Base-by-base conservation (phyloP, 53 echinoderm and acorn worm species). In the Holothuria scabra region DNA sequence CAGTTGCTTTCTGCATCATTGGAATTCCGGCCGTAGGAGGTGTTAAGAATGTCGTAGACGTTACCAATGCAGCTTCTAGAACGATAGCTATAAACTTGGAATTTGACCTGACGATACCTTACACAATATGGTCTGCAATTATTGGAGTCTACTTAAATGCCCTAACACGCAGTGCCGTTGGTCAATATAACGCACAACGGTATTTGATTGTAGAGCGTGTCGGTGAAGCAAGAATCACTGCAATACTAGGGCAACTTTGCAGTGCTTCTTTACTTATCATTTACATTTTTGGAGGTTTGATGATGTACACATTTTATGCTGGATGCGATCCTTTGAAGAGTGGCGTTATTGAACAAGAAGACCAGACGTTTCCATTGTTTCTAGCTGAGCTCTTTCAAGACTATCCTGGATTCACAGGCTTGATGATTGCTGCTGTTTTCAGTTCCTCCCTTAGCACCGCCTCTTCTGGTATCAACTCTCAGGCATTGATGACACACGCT, bases 361-460 rank as follows among this genome's bases (percentile, higher is more conserved):
- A 65, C 28, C 65, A 65, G 31, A 28, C 28, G 18, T 71, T 71
- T 44, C 71, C 71, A 4, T 44, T 71, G 0, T 71, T n/a, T n/a
- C 26, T 71, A 2, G 41, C 46, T 18, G 71, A 71, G 4, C 1
- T 41, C 11, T 71, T 71, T 14, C 41, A 21, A 1, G 52, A 52
- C 11, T 71, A 71, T 44, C 71, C 44, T 38, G 71, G 71, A 14
- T 12, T 71, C 11, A 44, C 24, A 7, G 71, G 71, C n/a, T 21
- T 71, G 12, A 71, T 71, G 71, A 23, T 71, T 8, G 41, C 44
- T 26, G 48, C 71, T 9, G 44, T 26, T 19, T 71, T 71, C 71
- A 71, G 71, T 21, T 71, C 71, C 24, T 38, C 71, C 24, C 71
- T 71, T 48, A 71, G 71, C 26, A 71, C 71, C n/a, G 71, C 26